A percentile compares a stretch with the other conserved stretches of the same genome.
phyloP scores from a whole-genome alignment of 1,140 invertebrate genomes.

The Papilio dardanus region DNA sequence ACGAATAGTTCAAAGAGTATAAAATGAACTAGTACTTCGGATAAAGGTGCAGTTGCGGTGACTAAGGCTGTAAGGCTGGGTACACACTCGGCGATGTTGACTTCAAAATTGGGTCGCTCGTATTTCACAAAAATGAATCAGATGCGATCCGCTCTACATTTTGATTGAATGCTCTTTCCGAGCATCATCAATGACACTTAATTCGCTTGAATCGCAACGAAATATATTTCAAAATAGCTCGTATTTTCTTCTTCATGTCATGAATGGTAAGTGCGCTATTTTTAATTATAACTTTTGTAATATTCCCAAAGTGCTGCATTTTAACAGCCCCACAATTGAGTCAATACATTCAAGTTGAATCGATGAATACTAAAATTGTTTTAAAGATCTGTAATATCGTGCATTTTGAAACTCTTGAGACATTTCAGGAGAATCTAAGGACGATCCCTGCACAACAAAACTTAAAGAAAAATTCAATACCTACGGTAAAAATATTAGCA shows the following conservation, averaged over 20 bases:
- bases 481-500: too few species aligned
- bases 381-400: neutral
- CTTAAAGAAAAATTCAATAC: too few species aligned
- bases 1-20: neutral
- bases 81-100: slow-evolving; percentile 3
- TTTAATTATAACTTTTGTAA: neutral
- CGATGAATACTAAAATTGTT: too few species aligned
- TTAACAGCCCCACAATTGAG: neutral
- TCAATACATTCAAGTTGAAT: too few species aligned
- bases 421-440: too few species aligned
- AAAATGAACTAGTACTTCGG: neutral
- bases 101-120: slow-evolving; percentile 15
- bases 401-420: too few species aligned
- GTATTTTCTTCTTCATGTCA: neutral
- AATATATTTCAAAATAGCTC: slow-evolving; percentile 5
- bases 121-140: slow-evolving; percentile 27
- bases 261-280: slow-evolving; percentile 12
- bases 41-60: neutral
- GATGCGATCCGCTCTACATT: slow-evolving; percentile 16
- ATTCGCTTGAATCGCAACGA: slow-evolving; percentile 18
- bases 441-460: too few species aligned
- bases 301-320: neutral
- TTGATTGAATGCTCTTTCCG: slow-evolving; percentile 20
- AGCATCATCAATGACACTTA: slow-evolving; percentile 30
- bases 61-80: neutral